These are phyloP conservation scores for Nasonia vitripennis DNA, from an alignment of 1,140 invertebrate genomes.

Conservation along the genomic window DNA sequence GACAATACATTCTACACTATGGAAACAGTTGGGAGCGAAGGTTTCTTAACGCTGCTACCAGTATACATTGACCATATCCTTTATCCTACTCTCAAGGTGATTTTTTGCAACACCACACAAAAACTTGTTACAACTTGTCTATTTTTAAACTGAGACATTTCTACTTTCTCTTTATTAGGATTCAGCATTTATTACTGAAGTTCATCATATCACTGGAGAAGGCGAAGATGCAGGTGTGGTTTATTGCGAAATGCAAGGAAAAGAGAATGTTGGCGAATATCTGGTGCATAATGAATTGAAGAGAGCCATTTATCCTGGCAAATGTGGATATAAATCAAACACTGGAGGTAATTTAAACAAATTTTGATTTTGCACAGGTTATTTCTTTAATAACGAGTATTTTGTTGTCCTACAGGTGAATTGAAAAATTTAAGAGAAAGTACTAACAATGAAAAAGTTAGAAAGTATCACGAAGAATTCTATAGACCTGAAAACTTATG, in stretches of 20 bases:
- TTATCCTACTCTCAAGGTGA: constrained; percentile 87
- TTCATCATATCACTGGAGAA: constrained; percentile 91
- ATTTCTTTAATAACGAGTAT: not conserved
- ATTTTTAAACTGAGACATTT: not conserved
- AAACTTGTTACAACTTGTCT: not conserved
- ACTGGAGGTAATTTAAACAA: constrained; percentile 83
- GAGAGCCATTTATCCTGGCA: constrained; percentile 84
- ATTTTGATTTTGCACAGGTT: not conserved
- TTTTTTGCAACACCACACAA: constrained; percentile 42
- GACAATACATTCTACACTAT: constrained; percentile 95
- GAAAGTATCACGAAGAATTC: constrained; percentile 88
- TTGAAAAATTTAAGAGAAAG: constrained; percentile 89
- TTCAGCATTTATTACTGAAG: constrained; percentile 89
- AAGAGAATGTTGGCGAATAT: constrained; percentile 88
- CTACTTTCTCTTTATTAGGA: constrained; percentile 75
- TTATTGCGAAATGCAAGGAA: constrained; percentile 94
- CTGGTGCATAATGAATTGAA: constrained; percentile 79
- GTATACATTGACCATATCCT: constrained; percentile 94
- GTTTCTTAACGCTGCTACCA: constrained; percentile 91
- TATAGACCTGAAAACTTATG: constrained; percentile 94
- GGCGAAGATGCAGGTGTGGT: constrained; percentile 94
- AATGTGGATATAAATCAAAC: constrained; percentile 89
- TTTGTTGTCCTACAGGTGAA: constrained; percentile 56
- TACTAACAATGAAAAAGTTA: constrained; percentile 88
- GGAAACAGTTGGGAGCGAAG: constrained; percentile 89